Conservation (phyloP, 1,140 invertebrate species). For the Eupristina koningsbergeri region DNA sequence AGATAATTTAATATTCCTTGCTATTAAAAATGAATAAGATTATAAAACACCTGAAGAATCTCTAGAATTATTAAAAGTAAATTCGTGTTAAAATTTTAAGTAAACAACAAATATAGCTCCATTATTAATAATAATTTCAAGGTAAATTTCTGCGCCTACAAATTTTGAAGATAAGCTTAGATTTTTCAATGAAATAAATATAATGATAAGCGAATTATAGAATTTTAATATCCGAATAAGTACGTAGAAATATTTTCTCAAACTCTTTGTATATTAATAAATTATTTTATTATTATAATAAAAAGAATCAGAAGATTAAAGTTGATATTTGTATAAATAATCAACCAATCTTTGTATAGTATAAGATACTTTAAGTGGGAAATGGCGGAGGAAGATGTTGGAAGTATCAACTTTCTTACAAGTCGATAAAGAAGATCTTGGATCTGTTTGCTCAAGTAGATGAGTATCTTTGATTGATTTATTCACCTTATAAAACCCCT, state of each 20-base stretch:
- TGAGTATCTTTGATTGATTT: constrained; percentile 44
- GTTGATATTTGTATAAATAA: too few species aligned
- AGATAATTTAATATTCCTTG: neutral
- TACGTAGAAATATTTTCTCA: too few species aligned
- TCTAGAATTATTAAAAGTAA: neutral
- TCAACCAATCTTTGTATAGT: neutral
- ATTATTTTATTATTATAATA: too few species aligned
- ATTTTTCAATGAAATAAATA: too few species aligned
- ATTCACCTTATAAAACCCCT: constrained; percentile 36
- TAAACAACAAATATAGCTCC: too few species aligned
- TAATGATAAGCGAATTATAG: too few species aligned
- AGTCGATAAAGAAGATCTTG: constrained; percentile 25
- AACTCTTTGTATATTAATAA: too few species aligned
- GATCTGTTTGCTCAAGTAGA: constrained; percentile 3
- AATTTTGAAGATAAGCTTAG: too few species aligned
- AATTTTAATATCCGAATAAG: too few species aligned
- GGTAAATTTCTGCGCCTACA: too few species aligned
- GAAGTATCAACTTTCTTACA: neutral
- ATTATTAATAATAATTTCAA: too few species aligned
- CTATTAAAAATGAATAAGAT: neutral
- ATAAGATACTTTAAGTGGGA: neutral
- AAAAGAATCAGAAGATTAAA: neutral
- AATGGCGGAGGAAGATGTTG: neutral
- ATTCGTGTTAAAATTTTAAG: too few species aligned
- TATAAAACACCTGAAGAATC: neutral